A percentile compares a stretch with the other conserved stretches of the same genome.
These are phyloP conservation scores for Thunnus albacares DNA, from an alignment of 2,797 vertebrate species.

Conservation along the genomic window DNA sequence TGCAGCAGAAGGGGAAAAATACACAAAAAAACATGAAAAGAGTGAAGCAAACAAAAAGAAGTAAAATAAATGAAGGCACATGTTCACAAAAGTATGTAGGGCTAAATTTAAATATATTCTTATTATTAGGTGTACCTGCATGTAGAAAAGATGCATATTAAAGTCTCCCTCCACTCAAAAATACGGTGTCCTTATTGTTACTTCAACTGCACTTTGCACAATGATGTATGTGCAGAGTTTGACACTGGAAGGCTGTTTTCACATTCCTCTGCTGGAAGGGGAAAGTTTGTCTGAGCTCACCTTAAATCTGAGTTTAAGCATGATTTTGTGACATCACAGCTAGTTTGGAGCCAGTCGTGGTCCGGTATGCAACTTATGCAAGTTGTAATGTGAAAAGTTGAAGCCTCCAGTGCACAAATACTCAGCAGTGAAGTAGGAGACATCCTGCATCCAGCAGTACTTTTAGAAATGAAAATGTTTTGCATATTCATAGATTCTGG, in stretches of 20 bases:
- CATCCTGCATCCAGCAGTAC: neutral
- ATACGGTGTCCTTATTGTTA: neutral
- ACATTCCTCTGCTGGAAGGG: neutral
- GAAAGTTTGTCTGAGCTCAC: neutral
- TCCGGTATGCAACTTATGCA: neutral
- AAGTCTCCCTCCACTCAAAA: too few relatives aligned
- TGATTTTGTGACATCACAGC: neutral
- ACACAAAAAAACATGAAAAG: slow-evolving; percentile 35
- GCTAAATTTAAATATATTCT: neutral
- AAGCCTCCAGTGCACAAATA: neutral
- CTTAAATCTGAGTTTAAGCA: neutral
- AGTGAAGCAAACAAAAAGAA: slow-evolving; percentile 28
- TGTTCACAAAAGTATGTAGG: neutral
- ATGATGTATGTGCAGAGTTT: neutral
- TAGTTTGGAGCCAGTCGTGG: neutral
- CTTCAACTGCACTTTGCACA: neutral
- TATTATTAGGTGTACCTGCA: neutral
- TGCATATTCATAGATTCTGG: too few relatives aligned
- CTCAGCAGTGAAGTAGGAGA: too few relatives aligned
- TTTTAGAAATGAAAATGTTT: neutral
- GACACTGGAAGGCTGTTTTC: neutral
- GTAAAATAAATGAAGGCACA: neutral
- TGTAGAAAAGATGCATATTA: too few relatives aligned
- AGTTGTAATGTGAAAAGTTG: neutral
- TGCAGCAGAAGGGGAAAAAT: slow-evolving; percentile 45